Conservation (phyloP, 2,797 vertebrate genomes). For the Gallinago stenura region DNA sequence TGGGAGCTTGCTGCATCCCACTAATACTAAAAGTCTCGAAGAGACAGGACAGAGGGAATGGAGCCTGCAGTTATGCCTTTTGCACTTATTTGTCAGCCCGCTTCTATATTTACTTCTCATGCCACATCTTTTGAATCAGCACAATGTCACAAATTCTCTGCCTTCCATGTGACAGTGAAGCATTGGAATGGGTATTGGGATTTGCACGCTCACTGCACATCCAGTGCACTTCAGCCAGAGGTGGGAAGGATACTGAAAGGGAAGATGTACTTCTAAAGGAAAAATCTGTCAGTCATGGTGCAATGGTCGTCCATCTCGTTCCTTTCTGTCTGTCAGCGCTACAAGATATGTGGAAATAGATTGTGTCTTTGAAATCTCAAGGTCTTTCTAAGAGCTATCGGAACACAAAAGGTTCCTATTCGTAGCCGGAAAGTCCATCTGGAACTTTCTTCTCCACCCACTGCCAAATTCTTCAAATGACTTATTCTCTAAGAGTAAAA, state of each 20-base stretch:
- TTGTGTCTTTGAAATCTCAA: slow-evolving; percentile 63
- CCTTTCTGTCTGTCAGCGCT: slow-evolving; percentile 5
- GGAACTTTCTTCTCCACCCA: neutral
- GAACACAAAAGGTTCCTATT: neutral
- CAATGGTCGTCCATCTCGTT: slow-evolving; percentile 19
- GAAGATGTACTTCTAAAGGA: slow-evolving; percentile 29
- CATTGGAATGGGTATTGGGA: slow-evolving; percentile 54
- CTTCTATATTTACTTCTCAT: slow-evolving; percentile 51
- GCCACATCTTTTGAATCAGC: slow-evolving; percentile 58
- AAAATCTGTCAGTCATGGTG: slow-evolving; percentile 48
- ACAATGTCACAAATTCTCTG: slow-evolving; percentile 50
- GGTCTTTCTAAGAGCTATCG: slow-evolving; percentile 27
- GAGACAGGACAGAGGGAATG: slow-evolving; percentile 1
- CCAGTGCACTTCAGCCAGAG: slow-evolving; percentile 18
- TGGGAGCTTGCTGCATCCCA: neutral
- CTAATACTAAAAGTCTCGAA: neutral
- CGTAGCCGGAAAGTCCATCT: neutral
- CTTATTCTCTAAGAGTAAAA: neutral
- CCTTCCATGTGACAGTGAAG: slow-evolving; percentile 53
- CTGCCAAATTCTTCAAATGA: neutral
- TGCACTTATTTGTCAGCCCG: slow-evolving; percentile 21
- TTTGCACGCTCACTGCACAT: slow-evolving; percentile 47
- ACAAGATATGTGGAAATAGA: slow-evolving; percentile 23
- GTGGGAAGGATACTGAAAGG: slow-evolving; percentile 11
- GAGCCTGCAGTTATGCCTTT: slow-evolving; percentile 54